These are phyloP conservation scores for Stratiolaelaps scimitus DNA, from an alignment of 1,140 invertebrate species.

Conservation along the genomic window DNA sequence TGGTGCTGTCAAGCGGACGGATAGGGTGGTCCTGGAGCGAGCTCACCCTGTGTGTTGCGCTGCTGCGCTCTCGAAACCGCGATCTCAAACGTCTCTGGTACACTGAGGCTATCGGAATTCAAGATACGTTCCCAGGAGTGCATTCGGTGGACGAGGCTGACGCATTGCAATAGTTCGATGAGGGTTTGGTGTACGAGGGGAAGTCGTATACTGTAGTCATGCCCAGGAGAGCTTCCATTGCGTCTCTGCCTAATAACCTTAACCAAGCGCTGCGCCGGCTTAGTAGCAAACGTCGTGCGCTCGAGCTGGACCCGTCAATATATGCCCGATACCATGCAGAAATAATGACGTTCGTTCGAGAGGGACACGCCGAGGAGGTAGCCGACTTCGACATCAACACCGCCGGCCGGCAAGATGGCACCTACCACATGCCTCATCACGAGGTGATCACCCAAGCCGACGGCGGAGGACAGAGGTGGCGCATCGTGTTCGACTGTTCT, in stretches of 20 bases:
- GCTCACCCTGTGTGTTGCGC: too few relatives aligned
- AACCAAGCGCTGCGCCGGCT: not conserved
- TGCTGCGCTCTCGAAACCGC: too few relatives aligned
- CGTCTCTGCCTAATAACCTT: not conserved
- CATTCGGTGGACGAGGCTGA: not conserved
- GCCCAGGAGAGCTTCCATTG: not conserved
- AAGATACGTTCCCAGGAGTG: too few relatives aligned
- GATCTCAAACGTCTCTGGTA: too few relatives aligned
- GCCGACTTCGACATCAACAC: not conserved
- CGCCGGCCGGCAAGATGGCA: not conserved
- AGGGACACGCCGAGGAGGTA: not conserved
- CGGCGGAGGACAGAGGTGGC: not conserved
- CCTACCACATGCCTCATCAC: constrained; percentile 2
- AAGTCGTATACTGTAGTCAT: too few relatives aligned
- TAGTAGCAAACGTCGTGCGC: not conserved
- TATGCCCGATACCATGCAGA: not conserved
- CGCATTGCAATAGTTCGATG: not conserved
- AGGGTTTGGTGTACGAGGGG: not conserved
- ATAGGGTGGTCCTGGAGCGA: too few relatives aligned
- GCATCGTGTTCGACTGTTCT: constrained; percentile 5
- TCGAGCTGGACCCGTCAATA: not conserved
- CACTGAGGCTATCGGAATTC: too few relatives aligned
- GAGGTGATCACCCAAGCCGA: not conserved
- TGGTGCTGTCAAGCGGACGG: too few relatives aligned
- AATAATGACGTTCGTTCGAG: not conserved